Conservation (phyloP, 2,797 vertebrate genomes). For the Sebastes diploproa region DNA sequence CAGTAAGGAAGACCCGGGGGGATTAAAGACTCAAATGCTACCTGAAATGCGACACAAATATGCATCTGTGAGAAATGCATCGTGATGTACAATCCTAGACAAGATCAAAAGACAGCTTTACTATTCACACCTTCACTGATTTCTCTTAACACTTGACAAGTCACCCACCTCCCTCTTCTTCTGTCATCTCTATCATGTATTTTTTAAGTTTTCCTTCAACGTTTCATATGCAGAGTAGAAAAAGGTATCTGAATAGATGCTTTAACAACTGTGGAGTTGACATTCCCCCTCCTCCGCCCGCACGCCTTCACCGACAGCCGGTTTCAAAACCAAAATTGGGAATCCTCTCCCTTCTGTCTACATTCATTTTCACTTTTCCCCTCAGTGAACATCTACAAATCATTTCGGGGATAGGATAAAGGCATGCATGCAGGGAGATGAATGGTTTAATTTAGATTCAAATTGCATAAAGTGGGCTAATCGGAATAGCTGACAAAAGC, state of each 20-base stretch:
- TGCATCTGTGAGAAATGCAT: constrained; percentile 27
- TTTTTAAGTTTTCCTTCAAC: constrained; percentile 42
- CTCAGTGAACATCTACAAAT: constrained; percentile 52
- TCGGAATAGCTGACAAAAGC: constrained; percentile 79
- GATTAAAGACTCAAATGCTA: constrained; percentile 10
- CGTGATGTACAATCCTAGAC: constrained; percentile 19
- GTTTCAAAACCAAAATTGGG: constrained; percentile 63
- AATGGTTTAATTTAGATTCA: constrained; percentile 80
- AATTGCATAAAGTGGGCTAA: constrained; percentile 79
- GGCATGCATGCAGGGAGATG: constrained; percentile 60
- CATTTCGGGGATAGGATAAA: constrained; percentile 66
- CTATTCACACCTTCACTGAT: constrained; percentile 55
- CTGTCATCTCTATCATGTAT: constrained; percentile 23
- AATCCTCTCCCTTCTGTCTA: constrained; percentile 62
- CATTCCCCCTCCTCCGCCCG: constrained; percentile 8
- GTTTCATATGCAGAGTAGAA: constrained; percentile 46
- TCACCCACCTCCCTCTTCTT: constrained; percentile 43
- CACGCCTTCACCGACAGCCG: constrained; percentile 16
- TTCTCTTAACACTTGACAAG: constrained; percentile 45
- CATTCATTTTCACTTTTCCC: constrained; percentile 49
- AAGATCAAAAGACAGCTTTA: constrained; percentile 42
- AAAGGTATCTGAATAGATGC: constrained; percentile 48
- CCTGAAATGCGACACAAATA: constrained; percentile 40
- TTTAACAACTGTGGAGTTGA: constrained; percentile 45
- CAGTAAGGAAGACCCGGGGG: neutral